phyloP scores from a whole-genome alignment of 1,140 invertebrate genomes.

The Drosophila bocki region DNA sequence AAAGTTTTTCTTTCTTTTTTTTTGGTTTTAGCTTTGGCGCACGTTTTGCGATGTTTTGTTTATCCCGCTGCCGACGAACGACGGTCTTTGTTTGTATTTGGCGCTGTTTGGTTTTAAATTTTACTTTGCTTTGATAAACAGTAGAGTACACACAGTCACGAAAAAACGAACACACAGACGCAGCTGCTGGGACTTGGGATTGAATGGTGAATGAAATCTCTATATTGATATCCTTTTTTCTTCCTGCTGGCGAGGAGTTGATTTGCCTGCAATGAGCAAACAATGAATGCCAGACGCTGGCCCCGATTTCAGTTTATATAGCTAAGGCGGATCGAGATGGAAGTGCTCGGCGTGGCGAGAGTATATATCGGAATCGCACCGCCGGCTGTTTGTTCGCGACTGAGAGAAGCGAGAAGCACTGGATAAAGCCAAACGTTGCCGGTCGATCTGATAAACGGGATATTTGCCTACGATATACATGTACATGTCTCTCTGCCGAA shows the following conservation, averaged over 20 bases:
- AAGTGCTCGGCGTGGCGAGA: constrained; percentile 18
- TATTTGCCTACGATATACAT: constrained; percentile 5
- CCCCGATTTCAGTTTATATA: constrained; percentile 71
- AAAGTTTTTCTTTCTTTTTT: constrained; percentile 23
- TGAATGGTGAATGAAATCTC: constrained; percentile 32
- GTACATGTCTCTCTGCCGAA: background rate
- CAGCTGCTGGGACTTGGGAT: background rate
- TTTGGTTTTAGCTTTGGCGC: constrained; percentile 55
- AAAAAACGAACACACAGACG: constrained; percentile 17
- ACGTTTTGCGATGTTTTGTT: constrained; percentile 65
- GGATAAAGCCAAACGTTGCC: constrained; percentile 27
- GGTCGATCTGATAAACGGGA: constrained; percentile 28
- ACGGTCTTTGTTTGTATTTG: constrained; percentile 59
- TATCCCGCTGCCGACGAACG: constrained; percentile 48
- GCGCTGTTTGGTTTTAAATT: constrained; percentile 60
- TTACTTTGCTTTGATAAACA: constrained; percentile 59
- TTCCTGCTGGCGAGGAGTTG: constrained; percentile 30
- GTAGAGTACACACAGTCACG: constrained; percentile 26
- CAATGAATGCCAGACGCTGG: constrained; percentile 71
- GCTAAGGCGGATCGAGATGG: constrained; percentile 8
- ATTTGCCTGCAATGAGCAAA: constrained; percentile 60
- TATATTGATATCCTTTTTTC: constrained; percentile 15
- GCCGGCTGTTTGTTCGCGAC: constrained; percentile 37
- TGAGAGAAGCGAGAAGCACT: constrained; percentile 46
- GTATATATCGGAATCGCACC: constrained; percentile 37